Percentiles rank a stretch among this genome's conserved stretches.
phyloP scores from a whole-genome alignment of 2,113 vertebrate genomes.

The Trichechus manatus region DNA sequence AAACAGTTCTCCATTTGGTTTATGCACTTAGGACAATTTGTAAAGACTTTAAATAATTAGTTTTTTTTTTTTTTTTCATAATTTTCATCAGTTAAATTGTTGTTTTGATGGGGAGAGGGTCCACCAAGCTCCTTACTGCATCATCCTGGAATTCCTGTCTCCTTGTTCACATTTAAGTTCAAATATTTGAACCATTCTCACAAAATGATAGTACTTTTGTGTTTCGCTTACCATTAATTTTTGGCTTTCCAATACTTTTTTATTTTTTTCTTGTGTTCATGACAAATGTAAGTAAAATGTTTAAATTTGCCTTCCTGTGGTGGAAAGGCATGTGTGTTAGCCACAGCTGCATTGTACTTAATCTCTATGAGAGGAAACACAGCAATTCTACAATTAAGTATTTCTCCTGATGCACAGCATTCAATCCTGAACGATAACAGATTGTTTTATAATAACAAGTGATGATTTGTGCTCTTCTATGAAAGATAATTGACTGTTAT shows the following conservation, averaged over 20 bases:
- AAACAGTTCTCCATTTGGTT: not conserved
- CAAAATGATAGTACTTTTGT: not conserved
- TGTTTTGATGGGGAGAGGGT: not conserved
- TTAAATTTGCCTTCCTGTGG: not conserved
- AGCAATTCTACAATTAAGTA: not conserved
- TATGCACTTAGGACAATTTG: not conserved
- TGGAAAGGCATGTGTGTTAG: not conserved
- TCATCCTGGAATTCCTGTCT: not conserved
- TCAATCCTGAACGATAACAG: not conserved
- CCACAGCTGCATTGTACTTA: not conserved
- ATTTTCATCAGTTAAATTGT: not conserved
- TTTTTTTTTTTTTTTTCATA: not conserved
- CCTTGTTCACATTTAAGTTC: not conserved
- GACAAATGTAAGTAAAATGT: not conserved
- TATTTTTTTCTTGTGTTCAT: not conserved
- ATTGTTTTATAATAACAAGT: not conserved
- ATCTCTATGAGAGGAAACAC: not conserved
- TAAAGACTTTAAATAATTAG: conserved; percentile 12
- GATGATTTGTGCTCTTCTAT: not conserved
- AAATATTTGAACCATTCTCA: conserved; percentile 22
- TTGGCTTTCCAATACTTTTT: not conserved
- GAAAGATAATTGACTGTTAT: not conserved
- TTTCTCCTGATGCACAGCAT: not conserved
- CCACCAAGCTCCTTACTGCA: not conserved
- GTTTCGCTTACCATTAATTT: conserved; percentile 14